These are phyloP conservation scores for Epizoanthus ramosus DNA, from an alignment of 92 coral and sea anemone genomes.

Conservation along the genomic window DNA sequence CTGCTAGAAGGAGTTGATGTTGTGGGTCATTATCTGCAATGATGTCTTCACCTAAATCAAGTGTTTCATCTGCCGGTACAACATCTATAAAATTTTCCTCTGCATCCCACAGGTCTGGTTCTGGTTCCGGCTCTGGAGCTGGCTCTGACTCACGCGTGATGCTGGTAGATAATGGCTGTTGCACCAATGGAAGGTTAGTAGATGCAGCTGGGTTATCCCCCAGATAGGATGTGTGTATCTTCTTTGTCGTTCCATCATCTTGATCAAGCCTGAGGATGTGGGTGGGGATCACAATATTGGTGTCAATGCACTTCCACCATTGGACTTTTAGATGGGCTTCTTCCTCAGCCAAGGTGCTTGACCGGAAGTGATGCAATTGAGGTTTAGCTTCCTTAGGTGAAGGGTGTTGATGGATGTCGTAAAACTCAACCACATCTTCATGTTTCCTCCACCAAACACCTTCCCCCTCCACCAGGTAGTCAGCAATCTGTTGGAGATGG, in stretches of 20 bases:
- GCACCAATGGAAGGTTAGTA: conserved; percentile 3
- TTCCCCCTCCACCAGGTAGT: conserved; percentile 15
- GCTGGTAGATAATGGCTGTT: background rate
- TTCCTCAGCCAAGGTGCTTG: background rate
- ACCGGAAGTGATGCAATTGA: conserved; percentile 40
- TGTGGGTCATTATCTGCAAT: conserved; percentile 21
- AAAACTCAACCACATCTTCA: conserved; percentile 38
- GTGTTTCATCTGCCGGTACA: conserved; percentile 39
- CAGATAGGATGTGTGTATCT: background rate
- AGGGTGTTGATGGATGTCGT: conserved; percentile 21
- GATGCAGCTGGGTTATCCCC: conserved; percentile 22
- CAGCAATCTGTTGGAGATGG: conserved; percentile 44
- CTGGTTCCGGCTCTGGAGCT: background rate
- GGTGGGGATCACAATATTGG: background rate
- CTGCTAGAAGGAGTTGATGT: conserved; percentile 3
- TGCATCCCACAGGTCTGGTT: conserved; percentile 30
- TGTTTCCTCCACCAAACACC: conserved; percentile 28
- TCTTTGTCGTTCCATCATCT: conserved; percentile 25
- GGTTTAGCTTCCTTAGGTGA: conserved; percentile 18
- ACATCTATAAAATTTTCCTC: conserved; percentile 13
- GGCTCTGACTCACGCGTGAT: conserved; percentile 7
- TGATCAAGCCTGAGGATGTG: conserved; percentile 35
- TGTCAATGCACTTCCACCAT: background rate
- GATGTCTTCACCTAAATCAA: conserved; percentile 34
- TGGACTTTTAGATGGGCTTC: background rate